Percentiles rank a stretch among this genome's conserved stretches.
Conservation (phyloP, 2,113 vertebrate genomes). For the Saguinus imperator region DNA sequence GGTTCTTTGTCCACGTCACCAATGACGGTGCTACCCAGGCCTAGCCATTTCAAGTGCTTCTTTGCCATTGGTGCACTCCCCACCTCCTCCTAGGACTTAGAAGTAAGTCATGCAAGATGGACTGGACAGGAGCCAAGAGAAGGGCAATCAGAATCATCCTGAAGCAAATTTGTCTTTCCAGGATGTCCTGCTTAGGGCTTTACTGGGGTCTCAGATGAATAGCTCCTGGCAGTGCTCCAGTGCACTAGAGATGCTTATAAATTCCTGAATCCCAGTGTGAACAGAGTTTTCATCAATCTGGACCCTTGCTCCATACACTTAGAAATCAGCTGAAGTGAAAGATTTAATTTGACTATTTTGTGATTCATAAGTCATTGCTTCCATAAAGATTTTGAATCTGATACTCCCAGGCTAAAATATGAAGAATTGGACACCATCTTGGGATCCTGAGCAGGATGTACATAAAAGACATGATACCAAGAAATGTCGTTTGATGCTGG, state of each 20-base stretch:
- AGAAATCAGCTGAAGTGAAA: background rate
- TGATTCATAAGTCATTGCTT: background rate
- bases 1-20: background rate
- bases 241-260: background rate
- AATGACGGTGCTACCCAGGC: background rate
- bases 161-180: background rate
- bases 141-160: background rate
- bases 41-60: background rate
- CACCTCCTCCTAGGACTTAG: background rate
- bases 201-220: background rate
- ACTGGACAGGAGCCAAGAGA: background rate
- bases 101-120: background rate
- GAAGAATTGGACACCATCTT: background rate
- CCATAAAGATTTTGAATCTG: background rate
- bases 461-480: background rate
- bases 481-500: background rate
- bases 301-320: background rate
- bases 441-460: background rate
- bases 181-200: background rate
- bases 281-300: background rate
- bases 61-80: background rate
- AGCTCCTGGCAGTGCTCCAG: background rate
- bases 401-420: background rate
- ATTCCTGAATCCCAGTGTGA: background rate
- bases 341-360: background rate